These are phyloP conservation scores for Podarcis cretensis DNA, from an alignment of 2,113 vertebrate genomes.

Conservation along the genomic window DNA sequence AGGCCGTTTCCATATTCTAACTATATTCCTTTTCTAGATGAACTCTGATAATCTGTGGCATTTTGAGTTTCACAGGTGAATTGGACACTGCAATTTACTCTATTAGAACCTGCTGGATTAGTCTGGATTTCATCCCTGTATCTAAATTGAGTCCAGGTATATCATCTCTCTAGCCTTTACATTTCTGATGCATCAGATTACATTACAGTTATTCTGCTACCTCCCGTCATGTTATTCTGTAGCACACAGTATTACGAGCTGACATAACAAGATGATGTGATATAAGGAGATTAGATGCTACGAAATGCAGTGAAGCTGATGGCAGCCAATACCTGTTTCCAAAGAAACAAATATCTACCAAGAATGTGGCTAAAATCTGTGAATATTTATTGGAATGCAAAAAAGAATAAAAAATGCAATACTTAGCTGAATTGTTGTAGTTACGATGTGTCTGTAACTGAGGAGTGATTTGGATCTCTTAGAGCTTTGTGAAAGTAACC, in stretches of 20 bases:
- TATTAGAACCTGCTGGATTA: constrained; percentile 73
- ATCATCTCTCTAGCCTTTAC: constrained; percentile 64
- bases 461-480: background rate
- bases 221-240: constrained; percentile 70
- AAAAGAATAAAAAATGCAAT: background rate
- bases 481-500: background rate
- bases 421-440: constrained; percentile 9
- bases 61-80: constrained; percentile 52
- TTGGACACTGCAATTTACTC: constrained; percentile 58
- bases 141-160: constrained; percentile 74
- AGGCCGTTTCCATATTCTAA: background rate
- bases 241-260: constrained; percentile 62
- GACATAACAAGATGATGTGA: constrained; percentile 67
- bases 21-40: constrained; percentile 25
- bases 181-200: constrained; percentile 72
- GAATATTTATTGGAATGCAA: background rate
- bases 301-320: constrained; percentile 46
- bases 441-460: background rate
- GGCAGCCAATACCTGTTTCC: constrained; percentile 49
- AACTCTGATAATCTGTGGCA: constrained; percentile 29
- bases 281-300: constrained; percentile 62
- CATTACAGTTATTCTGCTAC: constrained; percentile 73
- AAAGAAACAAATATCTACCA: constrained; percentile 39
- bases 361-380: constrained; percentile 30
- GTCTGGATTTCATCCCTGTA: constrained; percentile 69